Conservation (phyloP, 1,140 invertebrate species). For the Drosophila insularis region DNA sequence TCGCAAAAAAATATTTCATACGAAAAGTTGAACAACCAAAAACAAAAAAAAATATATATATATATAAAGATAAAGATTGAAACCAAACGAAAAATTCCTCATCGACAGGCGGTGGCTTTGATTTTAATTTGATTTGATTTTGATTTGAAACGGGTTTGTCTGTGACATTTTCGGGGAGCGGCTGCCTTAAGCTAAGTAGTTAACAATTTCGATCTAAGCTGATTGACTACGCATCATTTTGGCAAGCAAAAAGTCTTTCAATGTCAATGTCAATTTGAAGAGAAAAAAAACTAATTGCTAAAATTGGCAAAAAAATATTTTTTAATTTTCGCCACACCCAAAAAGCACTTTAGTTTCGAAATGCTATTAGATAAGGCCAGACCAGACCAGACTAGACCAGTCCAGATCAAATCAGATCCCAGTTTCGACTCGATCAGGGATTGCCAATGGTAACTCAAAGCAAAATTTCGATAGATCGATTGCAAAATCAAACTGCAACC, state of each 20-base stretch:
- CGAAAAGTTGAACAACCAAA: slow-evolving; percentile 71
- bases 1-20: slow-evolving; percentile 37
- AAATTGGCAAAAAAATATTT: slow-evolving; percentile 10
- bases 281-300: slow-evolving; percentile 22
- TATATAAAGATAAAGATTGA: background rate
- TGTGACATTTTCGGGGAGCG: slow-evolving; percentile 40
- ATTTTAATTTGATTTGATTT: slow-evolving; percentile 29
- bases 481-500: slow-evolving; percentile 56
- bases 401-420: background rate
- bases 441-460: slow-evolving; percentile 27
- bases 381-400: background rate
- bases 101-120: slow-evolving; percentile 25
- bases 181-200: slow-evolving; percentile 34
- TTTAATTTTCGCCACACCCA: slow-evolving; percentile 31
- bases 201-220: slow-evolving; percentile 34
- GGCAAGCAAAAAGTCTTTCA: slow-evolving; percentile 48
- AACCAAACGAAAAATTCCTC: slow-evolving; percentile 11
- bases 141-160: slow-evolving; percentile 48
- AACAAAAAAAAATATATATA: too few species aligned
- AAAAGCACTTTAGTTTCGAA: slow-evolving; percentile 4
- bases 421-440: background rate
- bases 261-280: slow-evolving; percentile 67
- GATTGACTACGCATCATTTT: slow-evolving; percentile 30
- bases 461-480: slow-evolving; percentile 46
- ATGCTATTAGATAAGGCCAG: background rate